Conservation (phyloP, 2,113 vertebrate species). For the crab-eating macaque (Macaca fascicularis) region T2T-MFA8v1.1 NC_088381.1:128118501-128119000, state of each 20-base stretch:
- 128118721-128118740: background rate
- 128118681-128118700: background rate
- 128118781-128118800: background rate
- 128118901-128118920: conserved; percentile 16
- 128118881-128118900: conserved; percentile 1
- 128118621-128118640: background rate
- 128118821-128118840: background rate
- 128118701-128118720: background rate
- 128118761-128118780: background rate
- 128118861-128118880: background rate
- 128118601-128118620: conserved; percentile 15
- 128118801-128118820: background rate
- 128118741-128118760: conserved; percentile 20
- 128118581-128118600: background rate
- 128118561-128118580: background rate
- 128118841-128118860: background rate
- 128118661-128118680: conserved; percentile 3
- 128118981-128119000: background rate
- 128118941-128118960: background rate
- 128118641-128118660: background rate
- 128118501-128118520: background rate
- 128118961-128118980: background rate
- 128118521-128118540: background rate
- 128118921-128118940: background rate
- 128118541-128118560: conserved; percentile 31